Evolutionary conservation across 2,113 vertebrate species (phyloP), one percentile per base, ranked within the genome.

Genomic region (Dromiciops gliroides): DNA sequence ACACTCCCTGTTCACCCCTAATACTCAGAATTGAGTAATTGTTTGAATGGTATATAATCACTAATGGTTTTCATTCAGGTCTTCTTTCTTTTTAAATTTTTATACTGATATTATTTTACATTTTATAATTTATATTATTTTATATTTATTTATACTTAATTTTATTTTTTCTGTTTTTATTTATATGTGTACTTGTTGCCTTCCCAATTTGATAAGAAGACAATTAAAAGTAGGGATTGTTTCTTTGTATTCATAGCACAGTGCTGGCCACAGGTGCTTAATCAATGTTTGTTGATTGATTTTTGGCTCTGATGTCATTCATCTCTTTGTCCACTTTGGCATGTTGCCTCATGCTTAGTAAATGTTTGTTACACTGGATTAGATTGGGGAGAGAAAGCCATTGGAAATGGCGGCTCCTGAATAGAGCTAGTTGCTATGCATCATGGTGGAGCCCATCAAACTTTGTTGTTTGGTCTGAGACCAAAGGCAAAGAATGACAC

Each of bases 401-500:
- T 56, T 31, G 47, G 49, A 23, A 91, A 83, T 83, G 24, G 47
- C 53, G 26, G 56, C 92, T 94, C 31, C 22, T n/a, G 67, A 3
- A n/a, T 2, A 60, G 48, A 92, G 2, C 4, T 7, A 12, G 26
- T 93, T 24, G 51, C 37, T 52, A 0, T 48, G 49, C 49, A 24
- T 89, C 48, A 50, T 24, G 56, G 60, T 90, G 95, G 44, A 92
- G n/a, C 91, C 75, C 91, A 49, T n/a, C 11, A 53, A 53, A 44
- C 6, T 44, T 83, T 83, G n/a, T 44, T 83, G 67, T 44, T 48
- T 23, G 92, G 50, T 56, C n/a, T 50, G 75, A 90, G 60, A 94
- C 50, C 31, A 89, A 56, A 92, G 51, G 14, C 93, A 91, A 49
- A 83, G 95, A 90, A 90, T 67, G 60, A 94, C 3, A 24, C 93